phyloP scores from a whole-genome alignment of 2,113 vertebrate genomes.

The Delphinus delphis region DNA sequence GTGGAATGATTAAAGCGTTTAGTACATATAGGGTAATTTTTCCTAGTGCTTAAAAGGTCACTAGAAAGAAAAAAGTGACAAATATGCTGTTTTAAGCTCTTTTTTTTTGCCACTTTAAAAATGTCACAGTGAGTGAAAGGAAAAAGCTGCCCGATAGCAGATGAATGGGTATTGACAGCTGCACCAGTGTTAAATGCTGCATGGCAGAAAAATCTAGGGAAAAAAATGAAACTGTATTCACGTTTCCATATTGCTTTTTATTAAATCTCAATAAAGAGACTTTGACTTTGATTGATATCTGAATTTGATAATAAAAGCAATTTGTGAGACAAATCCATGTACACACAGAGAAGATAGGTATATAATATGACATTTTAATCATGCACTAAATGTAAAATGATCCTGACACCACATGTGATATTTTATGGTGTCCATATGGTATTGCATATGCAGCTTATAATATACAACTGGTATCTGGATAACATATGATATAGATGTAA shows the following conservation, averaged over 20 bases:
- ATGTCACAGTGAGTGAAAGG: constrained; percentile 81
- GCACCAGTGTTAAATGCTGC: constrained; percentile 73
- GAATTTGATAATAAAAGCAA: constrained; percentile 70
- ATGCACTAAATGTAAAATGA: constrained; percentile 73
- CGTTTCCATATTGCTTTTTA: constrained; percentile 76
- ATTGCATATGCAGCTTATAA: constrained; percentile 80
- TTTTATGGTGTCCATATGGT: constrained; percentile 79
- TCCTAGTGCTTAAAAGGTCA: constrained; percentile 80
- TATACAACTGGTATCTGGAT: constrained; percentile 79
- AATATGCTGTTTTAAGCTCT: constrained; percentile 80
- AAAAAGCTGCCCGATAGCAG: constrained; percentile 80
- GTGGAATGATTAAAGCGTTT: constrained; percentile 75
- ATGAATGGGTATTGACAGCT: constrained; percentile 82
- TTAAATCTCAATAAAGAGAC: constrained; percentile 62
- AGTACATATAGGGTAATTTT: constrained; percentile 81
- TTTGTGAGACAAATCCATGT: constrained; percentile 53
- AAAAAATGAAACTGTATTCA: constrained; percentile 78
- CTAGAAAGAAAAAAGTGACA: constrained; percentile 80
- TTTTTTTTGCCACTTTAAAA: constrained; percentile 84
- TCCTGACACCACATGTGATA: constrained; percentile 78
- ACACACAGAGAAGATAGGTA: constrained; percentile 52
- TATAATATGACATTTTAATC: constrained; percentile 70
- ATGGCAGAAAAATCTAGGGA: constrained; percentile 75
- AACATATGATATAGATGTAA: constrained; percentile 76
- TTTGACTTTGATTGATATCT: constrained; percentile 62